Evolutionary conservation across 2,888 invertebrate genomes (phyloP), one percentile per base, ranked within the genome.

Genomic region (Mythimna lalbum): DNA sequence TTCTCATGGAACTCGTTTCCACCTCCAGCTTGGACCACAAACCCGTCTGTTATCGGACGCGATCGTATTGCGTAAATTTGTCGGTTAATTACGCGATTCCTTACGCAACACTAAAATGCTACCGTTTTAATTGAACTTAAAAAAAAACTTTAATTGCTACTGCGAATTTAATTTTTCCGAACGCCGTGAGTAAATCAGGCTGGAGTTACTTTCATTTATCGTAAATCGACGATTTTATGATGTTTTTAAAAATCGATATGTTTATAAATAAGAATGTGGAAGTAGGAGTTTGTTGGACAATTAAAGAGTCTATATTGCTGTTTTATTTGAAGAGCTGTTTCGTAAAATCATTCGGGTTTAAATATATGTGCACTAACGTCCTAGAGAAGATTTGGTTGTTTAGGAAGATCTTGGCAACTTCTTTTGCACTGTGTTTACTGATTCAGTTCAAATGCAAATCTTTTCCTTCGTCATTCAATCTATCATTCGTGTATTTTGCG

Each of bases 51-150:
- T 91, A 92, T 93, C 93, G 82, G 83, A 89, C 89, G 86, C 90
- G 88, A 92, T 93, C 92, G 85, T 81, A 85, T 93, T 93, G 90
- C 93, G 93, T 93, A 93, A 93, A 93, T 92, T 92, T 88, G 90
- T 89, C 85, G 78, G 88, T 91, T 93, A 93, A 93, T 93, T 92
- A 89, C 89, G 74, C 81, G 80, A 78, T 78, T 66, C 84, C 84
- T 95, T 92, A 86, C 88, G 88, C 88, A 93, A 94, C 86, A 80
- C 86, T 87, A 86, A 83, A 88, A 85, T 86, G 92, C 92, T 92
- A 92, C 93, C 90, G 92, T 92, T 93, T 93, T 93, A 93, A 93
- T 92, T 93, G 87, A 88, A 87, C 82, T 84, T 85, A 89, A 89
- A 87, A 39, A 33, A 80, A 87, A 85, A 82, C 78, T 89, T 90